Percentiles rank a stretch among this genome's conserved stretches.
Evolutionary conservation across 2,888 invertebrate genomes (phyloP).

Genomic region (Melangyna quadrimaculata): DNA sequence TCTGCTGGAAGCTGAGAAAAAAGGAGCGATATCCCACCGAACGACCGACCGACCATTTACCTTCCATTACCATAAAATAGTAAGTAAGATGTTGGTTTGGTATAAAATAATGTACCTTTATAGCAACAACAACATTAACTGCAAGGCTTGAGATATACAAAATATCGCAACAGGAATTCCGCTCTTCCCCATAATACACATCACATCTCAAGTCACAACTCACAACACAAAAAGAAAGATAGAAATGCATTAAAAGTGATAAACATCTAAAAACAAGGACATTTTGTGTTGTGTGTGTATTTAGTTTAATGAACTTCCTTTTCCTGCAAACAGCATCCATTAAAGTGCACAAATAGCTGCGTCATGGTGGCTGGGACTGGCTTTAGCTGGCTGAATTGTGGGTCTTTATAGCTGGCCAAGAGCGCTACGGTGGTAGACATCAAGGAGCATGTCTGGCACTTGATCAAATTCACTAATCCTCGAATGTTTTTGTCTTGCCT

Average conservation of each 20-base stretch:
- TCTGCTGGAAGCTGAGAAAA: constrained; percentile 34
- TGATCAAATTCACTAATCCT: constrained; percentile 53
- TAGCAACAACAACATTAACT: background rate
- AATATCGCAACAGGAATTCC: constrained; percentile 30
- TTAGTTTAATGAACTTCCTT: constrained; percentile 70
- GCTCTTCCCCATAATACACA: background rate
- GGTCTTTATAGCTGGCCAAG: background rate
- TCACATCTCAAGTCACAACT: background rate
- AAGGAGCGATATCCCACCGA: constrained; percentile 39
- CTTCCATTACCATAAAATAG: constrained; percentile 72
- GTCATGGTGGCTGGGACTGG: constrained; percentile 42
- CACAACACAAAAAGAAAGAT: constrained; percentile 13
- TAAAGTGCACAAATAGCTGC: constrained; percentile 34
- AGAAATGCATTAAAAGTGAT: constrained; percentile 63
- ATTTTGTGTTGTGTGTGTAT: constrained; percentile 54
- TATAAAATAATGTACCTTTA: background rate
- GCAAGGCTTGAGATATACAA: background rate
- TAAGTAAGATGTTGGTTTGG: background rate
- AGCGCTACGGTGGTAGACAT: constrained; percentile 48
- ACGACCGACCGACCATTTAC: constrained; percentile 53
- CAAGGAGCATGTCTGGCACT: constrained; percentile 69
- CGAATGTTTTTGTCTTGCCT: background rate
- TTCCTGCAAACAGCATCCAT: constrained; percentile 42
- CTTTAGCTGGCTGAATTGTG: constrained; percentile 17
- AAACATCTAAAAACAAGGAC: constrained; percentile 71